phyloP scores from a whole-genome alignment of 2,888 invertebrate species.

The Pheosia tremula region DNA sequence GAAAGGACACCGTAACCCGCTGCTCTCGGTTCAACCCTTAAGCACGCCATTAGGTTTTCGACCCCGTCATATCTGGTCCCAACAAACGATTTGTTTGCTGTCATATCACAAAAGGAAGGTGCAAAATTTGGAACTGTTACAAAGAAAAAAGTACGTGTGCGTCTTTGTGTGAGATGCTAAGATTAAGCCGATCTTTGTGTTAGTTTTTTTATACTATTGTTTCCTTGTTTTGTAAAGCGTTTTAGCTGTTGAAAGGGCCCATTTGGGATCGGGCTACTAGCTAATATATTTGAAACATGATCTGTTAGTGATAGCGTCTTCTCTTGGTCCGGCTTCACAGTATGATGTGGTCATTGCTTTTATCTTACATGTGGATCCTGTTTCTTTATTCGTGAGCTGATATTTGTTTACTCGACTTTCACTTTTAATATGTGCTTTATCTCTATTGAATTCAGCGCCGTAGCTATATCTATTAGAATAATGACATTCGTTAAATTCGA shows the following conservation, averaged over 20 bases:
- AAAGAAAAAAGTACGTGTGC: conserved; percentile 69
- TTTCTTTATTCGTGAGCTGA: neutral
- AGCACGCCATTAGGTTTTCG: conserved; percentile 70
- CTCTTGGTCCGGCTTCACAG: neutral
- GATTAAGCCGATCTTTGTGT: conserved; percentile 53
- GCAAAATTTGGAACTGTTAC: conserved; percentile 73
- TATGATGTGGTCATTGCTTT: neutral
- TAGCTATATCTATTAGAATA: too few relatives aligned
- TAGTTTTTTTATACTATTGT: conserved; percentile 60
- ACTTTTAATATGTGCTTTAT: too few relatives aligned
- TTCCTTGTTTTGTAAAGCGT: conserved; percentile 66
- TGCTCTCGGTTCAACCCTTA: conserved; percentile 77
- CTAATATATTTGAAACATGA: conserved; percentile 54
- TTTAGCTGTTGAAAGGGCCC: conserved; percentile 71
- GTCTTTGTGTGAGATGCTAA: conserved; percentile 68
- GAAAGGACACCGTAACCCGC: conserved; percentile 78
- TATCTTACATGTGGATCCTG: neutral
- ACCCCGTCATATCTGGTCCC: conserved; percentile 71
- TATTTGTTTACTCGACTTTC: too few relatives aligned
- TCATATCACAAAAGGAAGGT: conserved; percentile 80
- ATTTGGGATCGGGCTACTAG: conserved; percentile 60
- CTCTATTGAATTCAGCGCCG: too few relatives aligned
- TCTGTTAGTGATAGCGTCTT: conserved; percentile 57
- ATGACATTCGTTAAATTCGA: too few relatives aligned
- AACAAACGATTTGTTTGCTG: conserved; percentile 83